Evolutionary conservation across 2,797 vertebrate species (phyloP), one percentile per base, ranked within the genome.

Genomic region (Enteromius viviparus): DNA sequence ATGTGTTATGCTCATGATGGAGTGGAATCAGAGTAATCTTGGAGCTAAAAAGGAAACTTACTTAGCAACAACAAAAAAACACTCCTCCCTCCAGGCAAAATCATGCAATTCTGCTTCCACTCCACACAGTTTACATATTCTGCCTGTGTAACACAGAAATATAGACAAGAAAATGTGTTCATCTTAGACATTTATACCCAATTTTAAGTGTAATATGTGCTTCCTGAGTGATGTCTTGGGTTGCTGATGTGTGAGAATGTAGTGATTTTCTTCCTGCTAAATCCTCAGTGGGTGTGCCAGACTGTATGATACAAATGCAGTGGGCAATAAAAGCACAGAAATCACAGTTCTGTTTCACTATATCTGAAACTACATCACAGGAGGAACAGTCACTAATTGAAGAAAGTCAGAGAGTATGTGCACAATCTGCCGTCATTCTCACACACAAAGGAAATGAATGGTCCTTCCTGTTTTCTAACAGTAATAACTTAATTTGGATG

Each of bases 341-440:
- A 37, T 55, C 51, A 70, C 66, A 70, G 66, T 66, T 80, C 49
- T 32, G 12, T 49, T 29, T 80, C 65, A 58, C 65, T 58, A 21
- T 42, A 26, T 70, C n/a, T 55, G 32, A 66, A 55, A 6, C 42
- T 11, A 69, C 10, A 7, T 70, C 49, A 68, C 29, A 26, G 21
- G 12, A 80, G 65, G 15, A 80, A 40, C 23, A 42, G 65, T 80
- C 49, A 69, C 7, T 69, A 19, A 74, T n/a, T 74, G 19, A 14
- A 53, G 19, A 34, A 53, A 19, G 49, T 53, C 47, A 53, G 19
- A 32, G 47, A 53, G 29, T 64, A 17, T 32, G 26, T 62, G 14
- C 32, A 53, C 9, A 21, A n/a, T 53, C 17, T 34, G 21, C 26
- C 19, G 10, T 34, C 29, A 53, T 51, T 72, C 4, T 3, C 70